A percentile compares a stretch with the other conserved stretches of the same genome.
Evolutionary conservation across 2,113 vertebrate species (phyloP).

Genomic region (Sciurus niger): DNA sequence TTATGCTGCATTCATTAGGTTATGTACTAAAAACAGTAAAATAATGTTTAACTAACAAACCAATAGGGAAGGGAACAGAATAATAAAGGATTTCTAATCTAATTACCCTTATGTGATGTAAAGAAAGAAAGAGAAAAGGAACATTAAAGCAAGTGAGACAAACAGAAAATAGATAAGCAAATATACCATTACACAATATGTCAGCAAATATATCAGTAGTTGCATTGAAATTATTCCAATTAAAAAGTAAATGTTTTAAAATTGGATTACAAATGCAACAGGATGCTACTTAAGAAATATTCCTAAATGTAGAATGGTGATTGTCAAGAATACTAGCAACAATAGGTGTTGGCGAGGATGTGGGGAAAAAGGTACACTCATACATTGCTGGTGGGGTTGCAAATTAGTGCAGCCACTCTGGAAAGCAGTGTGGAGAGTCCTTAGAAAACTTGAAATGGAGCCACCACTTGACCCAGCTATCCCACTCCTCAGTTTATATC

Average conservation of each 20-base stretch:
- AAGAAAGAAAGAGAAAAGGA: background rate
- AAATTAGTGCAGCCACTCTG: no score
- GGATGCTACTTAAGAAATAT: background rate
- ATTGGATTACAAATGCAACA: background rate
- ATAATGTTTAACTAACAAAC: background rate
- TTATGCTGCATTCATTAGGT: background rate
- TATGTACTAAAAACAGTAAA: background rate
- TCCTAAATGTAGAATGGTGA: background rate
- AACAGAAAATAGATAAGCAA: conserved; percentile 28
- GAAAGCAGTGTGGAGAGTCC: no score
- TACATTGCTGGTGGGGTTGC: no score
- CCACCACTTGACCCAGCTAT: no score
- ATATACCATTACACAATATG: background rate
- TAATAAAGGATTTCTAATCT: conserved; percentile 32
- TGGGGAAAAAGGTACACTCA: no score
- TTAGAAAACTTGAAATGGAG: no score
- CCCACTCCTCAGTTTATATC: no score
- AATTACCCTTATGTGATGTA: conserved; percentile 34
- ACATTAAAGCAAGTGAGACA: background rate
- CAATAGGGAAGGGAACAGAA: background rate
- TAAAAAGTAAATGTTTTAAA: conserved; percentile 20
- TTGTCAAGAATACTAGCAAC: no score
- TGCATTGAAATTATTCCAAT: conserved; percentile 2
- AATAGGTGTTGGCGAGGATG: no score
- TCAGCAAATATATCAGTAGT: background rate